A percentile compares a stretch with the other conserved stretches of the same genome.
phyloP scores from a whole-genome alignment of 2,797 vertebrate species.

The Eulemur albifrons region DNA sequence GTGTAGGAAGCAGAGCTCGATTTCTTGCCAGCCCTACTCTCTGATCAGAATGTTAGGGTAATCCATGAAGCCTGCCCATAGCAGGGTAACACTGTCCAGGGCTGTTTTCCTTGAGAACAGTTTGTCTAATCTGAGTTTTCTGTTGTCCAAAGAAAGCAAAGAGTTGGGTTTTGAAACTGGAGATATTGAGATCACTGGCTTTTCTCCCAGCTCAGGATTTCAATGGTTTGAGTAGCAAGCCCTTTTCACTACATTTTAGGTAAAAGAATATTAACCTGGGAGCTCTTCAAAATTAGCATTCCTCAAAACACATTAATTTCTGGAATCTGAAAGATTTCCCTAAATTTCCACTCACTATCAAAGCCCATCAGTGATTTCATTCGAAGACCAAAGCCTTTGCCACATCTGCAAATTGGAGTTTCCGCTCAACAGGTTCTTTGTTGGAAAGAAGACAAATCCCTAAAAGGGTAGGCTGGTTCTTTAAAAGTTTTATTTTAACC shows the following conservation, averaged over 20 bases:
- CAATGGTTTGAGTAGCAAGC: background rate
- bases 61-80: fast-evolving
- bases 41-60: background rate
- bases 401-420: background rate
- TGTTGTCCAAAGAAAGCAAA: background rate
- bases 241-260: background rate
- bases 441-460: background rate
- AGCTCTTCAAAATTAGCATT: background rate
- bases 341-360: background rate
- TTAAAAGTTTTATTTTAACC: background rate
- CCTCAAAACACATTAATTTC: background rate
- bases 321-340: background rate
- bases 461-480: background rate
- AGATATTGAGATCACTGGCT: background rate
- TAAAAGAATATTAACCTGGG: background rate
- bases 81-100: fast-evolving
- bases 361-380: background rate
- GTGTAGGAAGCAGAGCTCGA: background rate
- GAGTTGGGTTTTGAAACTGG: background rate
- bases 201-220: background rate
- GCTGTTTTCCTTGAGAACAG: background rate
- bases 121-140: background rate
- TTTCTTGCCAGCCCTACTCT: background rate
- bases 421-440: background rate
- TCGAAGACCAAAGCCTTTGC: background rate